Conservation (phyloP, 2,888 invertebrate genomes). For the Dyspetes luteomarginatus region DNA sequence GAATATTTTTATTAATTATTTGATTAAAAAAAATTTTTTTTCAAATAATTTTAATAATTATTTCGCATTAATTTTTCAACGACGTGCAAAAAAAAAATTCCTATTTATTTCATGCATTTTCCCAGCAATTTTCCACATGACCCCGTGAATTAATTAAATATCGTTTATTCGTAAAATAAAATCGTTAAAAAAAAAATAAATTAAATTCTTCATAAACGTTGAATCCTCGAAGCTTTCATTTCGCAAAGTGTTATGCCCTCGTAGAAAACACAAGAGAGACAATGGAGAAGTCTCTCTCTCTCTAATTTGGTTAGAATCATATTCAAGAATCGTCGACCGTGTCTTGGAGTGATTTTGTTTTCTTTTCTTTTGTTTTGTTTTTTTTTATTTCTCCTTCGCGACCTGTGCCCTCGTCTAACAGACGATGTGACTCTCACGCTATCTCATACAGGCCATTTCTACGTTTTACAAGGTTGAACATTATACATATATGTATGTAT, state of each 20-base stretch:
- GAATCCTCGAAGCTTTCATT: slow-evolving; percentile 2
- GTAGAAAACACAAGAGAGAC: slow-evolving; percentile 3
- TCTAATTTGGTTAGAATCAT: slow-evolving; percentile 82
- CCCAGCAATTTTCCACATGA: too few species aligned
- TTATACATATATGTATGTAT: slow-evolving; percentile 1
- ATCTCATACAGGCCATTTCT: slow-evolving; percentile 36
- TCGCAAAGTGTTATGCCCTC: slow-evolving; percentile 12
- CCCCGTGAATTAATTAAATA: too few species aligned
- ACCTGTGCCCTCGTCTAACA: slow-evolving; percentile 47
- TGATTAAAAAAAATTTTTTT: neutral
- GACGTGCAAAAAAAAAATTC: too few species aligned
- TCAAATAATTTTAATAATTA: neutral
- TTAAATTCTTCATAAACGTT: neutral
- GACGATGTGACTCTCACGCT: slow-evolving; percentile 59
- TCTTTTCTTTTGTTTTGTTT: slow-evolving; percentile 41
- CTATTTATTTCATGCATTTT: too few species aligned
- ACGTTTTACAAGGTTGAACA: slow-evolving; percentile 30
- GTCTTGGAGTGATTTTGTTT: slow-evolving; percentile 67
- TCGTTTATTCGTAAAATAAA: too few species aligned
- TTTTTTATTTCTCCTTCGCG: slow-evolving; percentile 19
- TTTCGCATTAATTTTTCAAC: too few species aligned
- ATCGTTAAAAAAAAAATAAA: slow-evolving; percentile 22
- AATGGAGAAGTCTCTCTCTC: slow-evolving; percentile 68
- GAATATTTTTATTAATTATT: too few species aligned
- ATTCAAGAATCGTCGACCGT: slow-evolving; percentile 72